A percentile compares a stretch with the other conserved stretches of the same genome.
These are phyloP conservation scores for Rhinolophus sinicus DNA, from an alignment of 2,113 vertebrate genomes.

Conservation along the genomic window DNA sequence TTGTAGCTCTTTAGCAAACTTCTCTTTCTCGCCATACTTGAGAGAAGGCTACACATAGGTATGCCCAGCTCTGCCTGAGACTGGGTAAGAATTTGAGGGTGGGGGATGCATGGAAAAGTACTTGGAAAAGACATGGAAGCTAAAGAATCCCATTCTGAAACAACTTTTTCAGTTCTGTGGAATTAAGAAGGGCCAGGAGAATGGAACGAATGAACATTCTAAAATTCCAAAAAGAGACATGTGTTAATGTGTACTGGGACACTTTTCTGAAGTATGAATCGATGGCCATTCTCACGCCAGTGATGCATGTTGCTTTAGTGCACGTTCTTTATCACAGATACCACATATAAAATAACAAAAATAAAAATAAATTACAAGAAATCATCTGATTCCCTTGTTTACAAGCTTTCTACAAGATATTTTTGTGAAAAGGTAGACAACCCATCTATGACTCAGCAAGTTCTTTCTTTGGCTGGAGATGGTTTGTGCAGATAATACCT, in stretches of 20 bases:
- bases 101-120: not conserved
- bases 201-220: not conserved
- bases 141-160: not conserved
- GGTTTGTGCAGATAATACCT: not conserved
- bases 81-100: not conserved
- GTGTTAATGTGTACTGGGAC: not conserved
- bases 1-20: slow-evolving; percentile 42
- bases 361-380: too few species aligned
- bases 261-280: not conserved
- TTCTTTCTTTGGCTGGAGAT: not conserved
- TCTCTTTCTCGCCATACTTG: not conserved
- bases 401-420: not conserved
- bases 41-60: not conserved
- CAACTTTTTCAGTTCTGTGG: not conserved
- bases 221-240: not conserved
- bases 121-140: not conserved
- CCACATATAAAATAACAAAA: not conserved
- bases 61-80: not conserved
- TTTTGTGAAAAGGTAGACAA: not conserved
- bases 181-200: not conserved
- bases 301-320: not conserved
- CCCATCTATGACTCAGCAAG: not conserved
- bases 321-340: not conserved
- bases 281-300: not conserved
- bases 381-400: not conserved